phyloP scores from a whole-genome alignment of 2,888 invertebrate genomes.

The Colletes collaris region DNA sequence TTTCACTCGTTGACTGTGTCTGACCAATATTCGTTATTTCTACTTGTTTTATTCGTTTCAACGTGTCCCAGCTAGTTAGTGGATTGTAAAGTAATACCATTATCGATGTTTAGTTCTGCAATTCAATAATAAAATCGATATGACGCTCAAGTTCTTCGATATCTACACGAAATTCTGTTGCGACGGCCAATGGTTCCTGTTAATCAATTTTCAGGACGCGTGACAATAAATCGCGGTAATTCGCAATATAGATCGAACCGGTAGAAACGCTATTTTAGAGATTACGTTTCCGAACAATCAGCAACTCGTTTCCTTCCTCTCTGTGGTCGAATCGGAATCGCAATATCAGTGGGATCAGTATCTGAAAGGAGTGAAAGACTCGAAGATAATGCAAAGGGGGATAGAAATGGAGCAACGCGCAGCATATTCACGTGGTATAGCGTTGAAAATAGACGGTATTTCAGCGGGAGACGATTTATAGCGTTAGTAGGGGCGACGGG shows the following conservation, averaged over 20 bases:
- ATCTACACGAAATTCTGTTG: no score
- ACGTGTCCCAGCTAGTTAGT: no score
- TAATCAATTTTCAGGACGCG: not conserved
- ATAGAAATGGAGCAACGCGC: conserved; percentile 40
- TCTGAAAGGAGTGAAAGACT: conserved; percentile 44
- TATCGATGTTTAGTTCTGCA: no score
- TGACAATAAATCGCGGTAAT: not conserved
- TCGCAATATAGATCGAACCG: not conserved
- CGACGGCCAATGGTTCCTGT: not conserved
- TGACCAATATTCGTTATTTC: no score
- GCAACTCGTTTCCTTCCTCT: not conserved
- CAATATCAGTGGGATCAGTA: conserved; percentile 56
- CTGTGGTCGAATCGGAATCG: conserved; percentile 27
- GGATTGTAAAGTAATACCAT: no score
- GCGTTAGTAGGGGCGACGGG: conserved; percentile 68
- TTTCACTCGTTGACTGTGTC: no score
- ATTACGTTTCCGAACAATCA: not conserved
- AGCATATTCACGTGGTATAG: conserved; percentile 61
- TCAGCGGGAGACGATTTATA: conserved; percentile 76
- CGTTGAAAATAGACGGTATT: conserved; percentile 62
- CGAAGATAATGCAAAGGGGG: conserved; percentile 53
- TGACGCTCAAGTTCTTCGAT: no score
- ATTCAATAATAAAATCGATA: no score
- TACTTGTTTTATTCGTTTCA: no score
- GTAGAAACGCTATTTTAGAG: not conserved